phyloP scores from a whole-genome alignment of 2,113 vertebrate genomes.

The Cavia porcellus region DNA sequence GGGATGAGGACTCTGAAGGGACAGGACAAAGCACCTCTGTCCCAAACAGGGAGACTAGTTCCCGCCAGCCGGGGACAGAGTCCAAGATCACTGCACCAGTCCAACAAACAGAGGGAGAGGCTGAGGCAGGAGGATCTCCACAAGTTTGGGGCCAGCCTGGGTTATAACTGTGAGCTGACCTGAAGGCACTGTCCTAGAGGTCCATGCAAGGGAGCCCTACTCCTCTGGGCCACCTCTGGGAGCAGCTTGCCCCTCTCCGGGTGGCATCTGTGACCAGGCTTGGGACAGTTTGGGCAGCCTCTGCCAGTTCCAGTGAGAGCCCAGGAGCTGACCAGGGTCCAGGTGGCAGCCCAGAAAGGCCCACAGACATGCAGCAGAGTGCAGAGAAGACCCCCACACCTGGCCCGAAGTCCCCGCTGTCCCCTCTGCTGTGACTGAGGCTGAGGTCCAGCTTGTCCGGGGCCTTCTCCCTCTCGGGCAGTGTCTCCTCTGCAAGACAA shows the following conservation, averaged over 20 bases:
- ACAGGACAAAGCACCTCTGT: not conserved
- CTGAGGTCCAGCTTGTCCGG: slow-evolving; percentile 89
- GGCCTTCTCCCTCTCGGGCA: slow-evolving; percentile 89
- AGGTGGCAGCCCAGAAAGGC: not conserved
- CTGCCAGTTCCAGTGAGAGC: not conserved
- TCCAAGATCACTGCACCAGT: not conserved
- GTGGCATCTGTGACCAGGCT: not conserved
- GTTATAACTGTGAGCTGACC: not conserved
- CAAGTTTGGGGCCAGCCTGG: not conserved
- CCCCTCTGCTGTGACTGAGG: slow-evolving; percentile 85
- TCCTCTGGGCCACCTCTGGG: not conserved
- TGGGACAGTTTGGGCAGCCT: fast-evolving
- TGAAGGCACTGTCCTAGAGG: not conserved
- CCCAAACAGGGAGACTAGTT: not conserved
- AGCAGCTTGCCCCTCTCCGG: not conserved
- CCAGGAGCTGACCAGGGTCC: not conserved
- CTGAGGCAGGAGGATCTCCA: not conserved
- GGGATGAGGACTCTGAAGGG: too few relatives aligned
- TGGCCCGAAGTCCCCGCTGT: slow-evolving; percentile 91
- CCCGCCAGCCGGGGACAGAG: not conserved
- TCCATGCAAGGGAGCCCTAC: not conserved
- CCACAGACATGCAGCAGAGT: not conserved
- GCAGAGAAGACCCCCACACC: slow-evolving; percentile 84
- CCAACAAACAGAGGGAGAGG: not conserved
- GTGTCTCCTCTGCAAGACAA: slow-evolving; percentile 86